Evolutionary conservation across 2,888 invertebrate genomes (phyloP), one percentile per base, ranked within the genome.

Genomic region (Helobdella robusta): DNA sequence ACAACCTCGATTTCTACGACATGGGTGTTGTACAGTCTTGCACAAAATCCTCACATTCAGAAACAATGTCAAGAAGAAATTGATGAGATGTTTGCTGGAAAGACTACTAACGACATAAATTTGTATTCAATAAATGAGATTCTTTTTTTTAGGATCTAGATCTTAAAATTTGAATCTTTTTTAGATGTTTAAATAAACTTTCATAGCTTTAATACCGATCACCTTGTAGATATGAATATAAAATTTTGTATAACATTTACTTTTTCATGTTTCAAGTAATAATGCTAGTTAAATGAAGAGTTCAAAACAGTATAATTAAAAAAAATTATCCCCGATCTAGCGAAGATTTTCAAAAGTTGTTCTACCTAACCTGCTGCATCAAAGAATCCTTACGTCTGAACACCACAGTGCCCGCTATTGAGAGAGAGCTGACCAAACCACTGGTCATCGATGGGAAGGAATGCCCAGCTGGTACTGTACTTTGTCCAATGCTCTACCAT

Each of bases 371-470:
- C 18, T 71, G 73, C 72, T 76, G 75, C 66, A 70, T 76, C 32
- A 76, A 76, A 65, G 77, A 76, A 62, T 67, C 72, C 2, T 67
- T 75, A 67, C 70, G 76, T 1, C 60, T 75, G 1, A 73, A 75
- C 52, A 62, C 72, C 0, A 73, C 75, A 1, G 75, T 76, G 0
- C 73, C 74, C 1, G 71, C 74, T 59, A 73, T 76, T 18, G 71
- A 72, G 61, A 66, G 77, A 46, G 69, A 73, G 34, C 66, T 73
- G 20, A 71, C 72, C 0, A 69, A 70, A 40, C 71, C 72, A 32
- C 66, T 74, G 2, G 66, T 65, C 1, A 70, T 77, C 5, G 73
- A 75, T 46, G 75, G 74, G 1, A 59, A 68, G 20, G 64, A 67
- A 5, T 69, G 74, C 2, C 74, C 75, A 11, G 68, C 64, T 1